A percentile compares a stretch with the other conserved stretches of the same genome.
Conservation (phyloP, 2,113 vertebrate species). For the Tapirus terrestris region DNA sequence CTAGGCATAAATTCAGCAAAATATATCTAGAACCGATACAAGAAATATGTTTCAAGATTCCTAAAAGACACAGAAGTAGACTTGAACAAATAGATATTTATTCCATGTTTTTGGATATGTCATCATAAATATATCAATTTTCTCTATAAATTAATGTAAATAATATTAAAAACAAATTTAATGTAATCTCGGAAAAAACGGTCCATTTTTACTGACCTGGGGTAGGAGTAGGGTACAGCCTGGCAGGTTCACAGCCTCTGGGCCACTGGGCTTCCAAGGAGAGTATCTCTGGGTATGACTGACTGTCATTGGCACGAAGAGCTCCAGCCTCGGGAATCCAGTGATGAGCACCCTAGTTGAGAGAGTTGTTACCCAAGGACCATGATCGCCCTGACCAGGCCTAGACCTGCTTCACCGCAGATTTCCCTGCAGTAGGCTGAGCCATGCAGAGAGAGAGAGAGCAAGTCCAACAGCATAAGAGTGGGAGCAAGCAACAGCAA, state of each 20-base stretch:
- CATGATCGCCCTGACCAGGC: neutral
- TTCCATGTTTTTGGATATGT: neutral
- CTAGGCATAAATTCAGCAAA: neutral
- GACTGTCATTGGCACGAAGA: neutral
- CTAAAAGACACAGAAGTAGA: neutral
- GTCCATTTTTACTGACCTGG: neutral
- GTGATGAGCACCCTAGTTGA: rapidly evolving
- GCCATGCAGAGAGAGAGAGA: neutral
- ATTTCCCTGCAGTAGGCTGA: too few species aligned
- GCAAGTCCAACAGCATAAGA: neutral
- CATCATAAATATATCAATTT: neutral
- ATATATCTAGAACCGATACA: neutral
- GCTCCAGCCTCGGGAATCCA: neutral
- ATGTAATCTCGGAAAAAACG: neutral
- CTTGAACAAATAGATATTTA: neutral
- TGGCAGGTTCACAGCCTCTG: neutral
- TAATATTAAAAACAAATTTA: neutral
- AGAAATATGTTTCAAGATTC: neutral
- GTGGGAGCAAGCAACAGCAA: neutral
- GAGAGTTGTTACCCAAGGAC: neutral
- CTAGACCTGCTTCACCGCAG: too few species aligned
- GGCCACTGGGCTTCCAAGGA: neutral
- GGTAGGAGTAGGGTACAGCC: neutral
- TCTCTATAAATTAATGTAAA: neutral
- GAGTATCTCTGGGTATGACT: neutral